Evolutionary conservation across 1,140 invertebrate genomes (phyloP).

Genomic region (Megalonaias nervosa): DNA sequence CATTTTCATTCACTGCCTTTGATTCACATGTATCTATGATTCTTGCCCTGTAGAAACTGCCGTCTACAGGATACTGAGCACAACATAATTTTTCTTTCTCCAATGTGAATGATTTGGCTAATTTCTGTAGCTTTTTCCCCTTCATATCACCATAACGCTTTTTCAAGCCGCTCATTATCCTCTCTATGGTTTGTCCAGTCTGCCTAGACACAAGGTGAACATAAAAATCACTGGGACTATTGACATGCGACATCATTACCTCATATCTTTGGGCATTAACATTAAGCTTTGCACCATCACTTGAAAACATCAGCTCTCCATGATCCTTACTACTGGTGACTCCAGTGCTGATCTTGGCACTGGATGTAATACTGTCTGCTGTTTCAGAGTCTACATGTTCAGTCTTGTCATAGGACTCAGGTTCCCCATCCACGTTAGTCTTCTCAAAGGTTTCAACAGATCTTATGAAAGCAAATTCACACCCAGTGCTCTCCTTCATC

Average conservation of each 20-base stretch:
- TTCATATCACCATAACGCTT: conserved; percentile 20
- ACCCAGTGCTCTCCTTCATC: too few relatives aligned
- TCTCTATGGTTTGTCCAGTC: conserved; percentile 19
- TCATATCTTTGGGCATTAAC: conserved; percentile 26
- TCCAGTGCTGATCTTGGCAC: too few relatives aligned
- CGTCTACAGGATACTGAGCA: conserved; percentile 25
- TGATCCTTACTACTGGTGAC: too few relatives aligned
- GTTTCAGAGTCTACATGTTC: too few relatives aligned
- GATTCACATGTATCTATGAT: too few relatives aligned
- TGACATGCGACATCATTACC: conserved; percentile 31
- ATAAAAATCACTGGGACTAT: conserved; percentile 21
- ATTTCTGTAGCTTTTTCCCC: conserved; percentile 15
- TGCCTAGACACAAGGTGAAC: conserved; percentile 28
- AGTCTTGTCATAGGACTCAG: too few relatives aligned
- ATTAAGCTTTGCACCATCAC: background rate
- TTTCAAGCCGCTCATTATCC: conserved; percentile 25
- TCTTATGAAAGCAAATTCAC: too few relatives aligned
- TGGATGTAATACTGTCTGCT: too few relatives aligned
- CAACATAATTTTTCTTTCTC: conserved; percentile 24
- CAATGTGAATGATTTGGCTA: conserved; percentile 13
- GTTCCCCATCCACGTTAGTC: too few relatives aligned
- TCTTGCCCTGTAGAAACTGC: conserved; percentile 30
- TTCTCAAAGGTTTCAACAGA: too few relatives aligned
- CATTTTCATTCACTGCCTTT: too few relatives aligned
- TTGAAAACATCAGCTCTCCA: too few relatives aligned